Percentiles rank a stretch among this genome's conserved stretches.
Conservation (phyloP, 2,797 vertebrate species). For the Bufotes viridis region DNA sequence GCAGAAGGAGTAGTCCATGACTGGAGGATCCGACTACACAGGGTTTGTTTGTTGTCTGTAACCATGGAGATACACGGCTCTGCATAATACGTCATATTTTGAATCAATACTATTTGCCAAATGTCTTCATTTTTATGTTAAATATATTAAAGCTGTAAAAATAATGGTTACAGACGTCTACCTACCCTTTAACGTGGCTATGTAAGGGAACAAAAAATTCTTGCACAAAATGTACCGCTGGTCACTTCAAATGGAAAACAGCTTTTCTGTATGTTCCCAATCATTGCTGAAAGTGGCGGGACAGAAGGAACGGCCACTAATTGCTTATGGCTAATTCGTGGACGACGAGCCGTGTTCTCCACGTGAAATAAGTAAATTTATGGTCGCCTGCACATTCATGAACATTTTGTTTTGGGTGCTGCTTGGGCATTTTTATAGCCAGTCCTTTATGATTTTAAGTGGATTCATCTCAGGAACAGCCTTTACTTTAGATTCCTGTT, state of each 20-base stretch:
- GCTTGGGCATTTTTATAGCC: background rate
- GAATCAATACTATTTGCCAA: background rate
- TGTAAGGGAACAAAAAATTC: background rate
- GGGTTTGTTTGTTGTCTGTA: too few species aligned
- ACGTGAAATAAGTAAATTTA: background rate
- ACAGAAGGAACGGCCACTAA: background rate
- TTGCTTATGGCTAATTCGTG: background rate
- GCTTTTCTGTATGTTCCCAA: background rate
- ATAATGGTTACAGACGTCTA: background rate
- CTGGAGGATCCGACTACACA: too few species aligned
- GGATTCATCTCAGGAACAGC: background rate
- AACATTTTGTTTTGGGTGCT: background rate
- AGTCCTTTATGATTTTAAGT: conserved; percentile 14
- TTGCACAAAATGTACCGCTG: background rate
- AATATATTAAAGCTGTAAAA: background rate
- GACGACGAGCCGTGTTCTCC: background rate
- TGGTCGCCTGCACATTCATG: background rate
- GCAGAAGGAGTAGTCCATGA: too few species aligned
- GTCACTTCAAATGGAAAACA: background rate
- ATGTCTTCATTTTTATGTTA: background rate
- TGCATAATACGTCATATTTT: too few species aligned
- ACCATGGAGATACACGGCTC: too few species aligned
- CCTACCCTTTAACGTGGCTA: background rate
- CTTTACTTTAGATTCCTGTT: too few species aligned
- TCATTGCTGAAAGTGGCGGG: background rate